These are phyloP conservation scores for Sigmodon hispidus DNA, from an alignment of 2,113 vertebrate genomes.

Conservation along the genomic window DNA sequence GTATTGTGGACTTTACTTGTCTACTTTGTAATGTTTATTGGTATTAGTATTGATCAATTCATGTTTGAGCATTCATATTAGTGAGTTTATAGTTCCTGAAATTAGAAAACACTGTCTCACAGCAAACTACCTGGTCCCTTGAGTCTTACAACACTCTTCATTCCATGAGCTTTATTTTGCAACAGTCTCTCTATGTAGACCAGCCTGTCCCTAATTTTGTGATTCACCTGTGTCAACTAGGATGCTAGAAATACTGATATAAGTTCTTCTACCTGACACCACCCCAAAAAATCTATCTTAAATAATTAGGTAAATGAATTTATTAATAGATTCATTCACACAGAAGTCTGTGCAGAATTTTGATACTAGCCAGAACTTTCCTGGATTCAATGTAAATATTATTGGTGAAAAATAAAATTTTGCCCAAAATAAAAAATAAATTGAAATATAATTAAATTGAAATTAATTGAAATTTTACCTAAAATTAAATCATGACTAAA, in stretches of 20 bases:
- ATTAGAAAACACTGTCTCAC: neutral
- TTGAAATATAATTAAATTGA: too few species aligned
- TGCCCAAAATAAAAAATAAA: too few species aligned
- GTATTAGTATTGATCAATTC: neutral
- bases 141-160: neutral
- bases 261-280: neutral
- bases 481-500: neutral
- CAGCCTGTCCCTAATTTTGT: neutral
- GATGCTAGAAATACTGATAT: neutral
- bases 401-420: constrained; percentile 12
- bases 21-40: neutral
- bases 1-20: too few species aligned
- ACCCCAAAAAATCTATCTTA: neutral
- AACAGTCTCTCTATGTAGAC: neutral
- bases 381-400: neutral
- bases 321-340: neutral
- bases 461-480: too few species aligned
- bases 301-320: neutral
- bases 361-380: neutral
- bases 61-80: neutral
- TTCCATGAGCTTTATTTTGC: neutral
- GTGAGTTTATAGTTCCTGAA: neutral
- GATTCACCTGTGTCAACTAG: neutral
- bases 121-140: neutral
- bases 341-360: neutral